Base-by-base conservation (phyloP, 2,888 invertebrate genomes). In the Oscheius myriophilus region DNA sequence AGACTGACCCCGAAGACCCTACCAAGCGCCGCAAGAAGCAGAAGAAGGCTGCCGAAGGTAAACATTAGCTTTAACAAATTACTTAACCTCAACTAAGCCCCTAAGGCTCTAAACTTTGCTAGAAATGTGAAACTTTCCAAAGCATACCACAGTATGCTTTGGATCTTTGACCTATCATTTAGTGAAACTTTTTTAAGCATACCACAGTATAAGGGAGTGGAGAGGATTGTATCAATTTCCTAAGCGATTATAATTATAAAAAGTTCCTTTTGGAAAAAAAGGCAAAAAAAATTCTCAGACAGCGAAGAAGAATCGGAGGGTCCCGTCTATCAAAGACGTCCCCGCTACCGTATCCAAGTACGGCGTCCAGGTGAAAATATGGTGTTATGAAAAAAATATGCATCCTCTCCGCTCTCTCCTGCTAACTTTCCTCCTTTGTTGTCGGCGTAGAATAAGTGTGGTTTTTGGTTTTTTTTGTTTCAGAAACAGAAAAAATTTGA, bases 1-100 rank as follows among this genome's bases (percentile, higher is more conserved):
- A 62, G 62, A 49, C 45, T 3, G 62, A 62, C 39, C 62, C 62
- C n/a, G 62, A 62, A n/a, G 62, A 62, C 49, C 62, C 62, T 18
- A 62, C 62, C 62, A 62, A 62, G 51, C 45, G 52, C 23, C 45
- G 49, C 12, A 62, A 62, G 62, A 62, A 62, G 49, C 62, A 62
- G 62, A 62, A 62, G 51, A 41, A 41, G 16, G 25, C 61, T 33
- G 61, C 16, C n/a, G 62, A 54, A 25, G 54, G 54, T 54, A 16
- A 54, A 26, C 25, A 1, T 49, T 6, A 6, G 49, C 33, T 6
- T 9, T 9, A 3, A 6, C 11, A 6, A 9, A 6, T 18, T 6
- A 3, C 49, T 9, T 21, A 18, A 49, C 18, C 21, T 18, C 11
- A n/a, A 49, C 11, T 49, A 14, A 14, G 45, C 12, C 12, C 45